These are phyloP conservation scores for Rhopilema esculentum DNA, from an alignment of 30 jellyfish, hydroid and myxozoan genomes.

Conservation along the genomic window DNA sequence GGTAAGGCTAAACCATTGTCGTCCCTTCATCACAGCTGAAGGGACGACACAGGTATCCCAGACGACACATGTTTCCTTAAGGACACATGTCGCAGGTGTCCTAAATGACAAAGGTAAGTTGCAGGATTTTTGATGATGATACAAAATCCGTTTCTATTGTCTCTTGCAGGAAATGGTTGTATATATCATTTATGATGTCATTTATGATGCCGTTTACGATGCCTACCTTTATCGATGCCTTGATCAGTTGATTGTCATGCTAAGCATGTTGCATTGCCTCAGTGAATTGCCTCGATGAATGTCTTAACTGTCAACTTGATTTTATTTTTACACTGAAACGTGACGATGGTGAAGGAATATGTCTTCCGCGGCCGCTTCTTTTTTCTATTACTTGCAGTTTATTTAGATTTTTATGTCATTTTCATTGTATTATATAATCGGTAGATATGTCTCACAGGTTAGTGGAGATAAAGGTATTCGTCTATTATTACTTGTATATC, in stretches of 20 bases:
- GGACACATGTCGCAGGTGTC: neutral
- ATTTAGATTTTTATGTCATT: neutral
- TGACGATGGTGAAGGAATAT: conserved; percentile 19
- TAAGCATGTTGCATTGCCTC: conserved; percentile 25
- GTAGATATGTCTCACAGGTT: conserved; percentile 17
- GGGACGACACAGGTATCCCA: too few relatives aligned
- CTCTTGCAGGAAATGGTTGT: conserved; percentile 70
- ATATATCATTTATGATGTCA: conserved; percentile 43
- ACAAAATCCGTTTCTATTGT: conserved; percentile 42
- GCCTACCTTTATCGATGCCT: conserved; percentile 49
- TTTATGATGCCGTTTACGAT: conserved; percentile 27
- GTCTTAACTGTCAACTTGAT: conserved; percentile 19
- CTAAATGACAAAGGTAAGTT: conserved; percentile 21
- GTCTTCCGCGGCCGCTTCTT: neutral
- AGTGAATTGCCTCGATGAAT: conserved; percentile 32
- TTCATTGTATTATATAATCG: neutral
- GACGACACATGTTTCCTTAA: neutral
- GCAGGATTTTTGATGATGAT: neutral
- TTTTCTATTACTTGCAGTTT: neutral
- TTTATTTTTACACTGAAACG: conserved; percentile 25
- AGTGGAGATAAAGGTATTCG: conserved; percentile 16
- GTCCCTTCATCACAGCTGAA: too few relatives aligned
- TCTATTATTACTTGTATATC: neutral
- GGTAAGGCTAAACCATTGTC: too few relatives aligned
- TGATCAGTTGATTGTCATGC: conserved; percentile 37